phyloP scores from a whole-genome alignment of 2,797 vertebrate species.

The Syngnathus acus region DNA sequence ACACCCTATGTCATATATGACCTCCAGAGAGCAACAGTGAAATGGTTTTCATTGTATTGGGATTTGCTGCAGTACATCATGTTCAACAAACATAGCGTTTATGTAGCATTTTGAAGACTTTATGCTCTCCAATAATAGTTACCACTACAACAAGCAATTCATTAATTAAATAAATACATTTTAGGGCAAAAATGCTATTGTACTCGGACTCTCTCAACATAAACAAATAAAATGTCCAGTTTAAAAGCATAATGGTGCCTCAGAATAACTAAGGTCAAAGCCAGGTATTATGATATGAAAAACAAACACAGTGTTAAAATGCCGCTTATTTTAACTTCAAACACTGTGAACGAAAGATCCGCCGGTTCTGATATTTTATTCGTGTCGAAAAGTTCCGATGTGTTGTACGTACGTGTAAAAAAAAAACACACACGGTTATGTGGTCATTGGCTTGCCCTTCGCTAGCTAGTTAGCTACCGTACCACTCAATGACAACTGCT shows the following conservation, averaged over 20 bases:
- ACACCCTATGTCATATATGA: neutral
- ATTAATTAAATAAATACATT: neutral
- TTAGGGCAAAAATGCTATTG: neutral
- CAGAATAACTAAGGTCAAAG: neutral
- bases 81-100: neutral
- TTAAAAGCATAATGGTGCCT: neutral
- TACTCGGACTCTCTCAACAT: neutral
- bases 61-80: neutral
- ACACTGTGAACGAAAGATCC: neutral
- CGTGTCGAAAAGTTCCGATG: neutral
- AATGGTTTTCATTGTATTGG: neutral
- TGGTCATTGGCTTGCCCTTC: slow-evolving; percentile 39
- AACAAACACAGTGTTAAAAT: neutral
- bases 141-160: neutral
- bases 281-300: neutral
- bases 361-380: neutral
- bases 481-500: slow-evolving; percentile 48
- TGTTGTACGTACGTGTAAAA: neutral
- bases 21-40: neutral
- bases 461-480: slow-evolving; percentile 41
- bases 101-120: neutral
- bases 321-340: neutral
- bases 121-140: neutral
- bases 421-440: neutral
- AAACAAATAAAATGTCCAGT: neutral